Conservation (phyloP, 2,888 invertebrate genomes). For the Napeogenes inachia region DNA sequence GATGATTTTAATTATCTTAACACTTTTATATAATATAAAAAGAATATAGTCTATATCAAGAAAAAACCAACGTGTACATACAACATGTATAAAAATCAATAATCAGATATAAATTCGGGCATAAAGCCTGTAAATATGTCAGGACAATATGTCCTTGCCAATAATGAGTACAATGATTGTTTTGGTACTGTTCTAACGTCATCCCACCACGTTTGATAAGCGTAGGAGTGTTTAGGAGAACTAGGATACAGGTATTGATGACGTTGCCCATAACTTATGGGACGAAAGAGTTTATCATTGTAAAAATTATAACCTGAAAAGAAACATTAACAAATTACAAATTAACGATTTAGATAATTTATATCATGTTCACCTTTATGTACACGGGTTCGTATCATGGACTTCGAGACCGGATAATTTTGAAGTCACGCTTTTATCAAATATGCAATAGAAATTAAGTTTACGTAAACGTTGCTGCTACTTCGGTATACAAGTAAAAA, state of each 20-base stretch:
- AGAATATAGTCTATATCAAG: neutral
- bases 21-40: no score
- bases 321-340: no score
- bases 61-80: neutral
- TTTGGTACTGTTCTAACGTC: neutral
- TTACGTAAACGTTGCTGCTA: no score
- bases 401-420: no score
- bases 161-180: neutral
- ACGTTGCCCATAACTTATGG: neutral
- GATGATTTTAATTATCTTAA: no score
- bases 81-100: neutral
- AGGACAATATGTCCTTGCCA: neutral
- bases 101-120: neutral
- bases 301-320: slow-evolving; percentile 1
- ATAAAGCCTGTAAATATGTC: neutral
- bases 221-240: neutral
- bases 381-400: no score
- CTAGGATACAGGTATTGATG: neutral
- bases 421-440: no score
- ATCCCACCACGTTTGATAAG: slow-evolving; percentile 1
- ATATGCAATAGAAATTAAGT: no score
- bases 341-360: no score
- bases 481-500: no score
- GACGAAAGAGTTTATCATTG: neutral
- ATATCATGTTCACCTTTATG: no score